Evolutionary conservation across 2,888 invertebrate genomes (phyloP).

Genomic region (Unio delphinus): DNA sequence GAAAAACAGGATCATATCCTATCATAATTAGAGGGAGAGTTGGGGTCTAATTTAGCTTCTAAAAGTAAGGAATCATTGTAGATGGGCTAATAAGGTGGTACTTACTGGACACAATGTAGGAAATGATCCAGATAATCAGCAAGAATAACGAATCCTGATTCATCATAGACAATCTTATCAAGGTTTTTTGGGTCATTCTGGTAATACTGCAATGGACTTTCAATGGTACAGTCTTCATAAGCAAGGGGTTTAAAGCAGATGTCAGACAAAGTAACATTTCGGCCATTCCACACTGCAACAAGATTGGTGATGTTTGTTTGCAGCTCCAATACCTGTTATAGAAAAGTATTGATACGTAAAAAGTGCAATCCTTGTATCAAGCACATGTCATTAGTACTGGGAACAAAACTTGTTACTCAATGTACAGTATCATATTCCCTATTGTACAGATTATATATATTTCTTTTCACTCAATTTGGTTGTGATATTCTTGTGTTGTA

Average conservation of each 20-base stretch:
- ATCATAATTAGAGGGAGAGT: too few relatives aligned
- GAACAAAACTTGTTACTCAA: too few relatives aligned
- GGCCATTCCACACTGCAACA: conserved; percentile 31
- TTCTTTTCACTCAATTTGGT: too few relatives aligned
- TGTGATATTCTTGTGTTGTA: too few relatives aligned
- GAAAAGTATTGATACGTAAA: not conserved
- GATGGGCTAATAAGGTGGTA: conserved; percentile 1
- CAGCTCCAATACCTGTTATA: conserved; percentile 64
- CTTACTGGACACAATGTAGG: conserved; percentile 78
- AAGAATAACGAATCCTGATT: conserved; percentile 54
- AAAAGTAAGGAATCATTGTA: not conserved
- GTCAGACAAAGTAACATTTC: conserved; percentile 75
- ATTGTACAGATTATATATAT: too few relatives aligned
- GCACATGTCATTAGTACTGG: too few relatives aligned
- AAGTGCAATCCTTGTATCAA: too few relatives aligned
- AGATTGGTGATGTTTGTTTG: conserved; percentile 61
- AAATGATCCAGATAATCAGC: conserved; percentile 83
- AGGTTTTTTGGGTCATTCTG: conserved; percentile 71
- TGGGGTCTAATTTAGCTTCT: not conserved
- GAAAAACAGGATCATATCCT: too few relatives aligned
- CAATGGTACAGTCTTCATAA: conserved; percentile 84
- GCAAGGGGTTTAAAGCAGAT: conserved; percentile 93
- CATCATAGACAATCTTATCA: conserved; percentile 41
- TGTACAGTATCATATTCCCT: too few relatives aligned
- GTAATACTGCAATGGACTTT: conserved; percentile 94